Percentiles rank a stretch among this genome's conserved stretches.
Conservation (phyloP, 2,113 vertebrate species). For the Suricata suricatta region DNA sequence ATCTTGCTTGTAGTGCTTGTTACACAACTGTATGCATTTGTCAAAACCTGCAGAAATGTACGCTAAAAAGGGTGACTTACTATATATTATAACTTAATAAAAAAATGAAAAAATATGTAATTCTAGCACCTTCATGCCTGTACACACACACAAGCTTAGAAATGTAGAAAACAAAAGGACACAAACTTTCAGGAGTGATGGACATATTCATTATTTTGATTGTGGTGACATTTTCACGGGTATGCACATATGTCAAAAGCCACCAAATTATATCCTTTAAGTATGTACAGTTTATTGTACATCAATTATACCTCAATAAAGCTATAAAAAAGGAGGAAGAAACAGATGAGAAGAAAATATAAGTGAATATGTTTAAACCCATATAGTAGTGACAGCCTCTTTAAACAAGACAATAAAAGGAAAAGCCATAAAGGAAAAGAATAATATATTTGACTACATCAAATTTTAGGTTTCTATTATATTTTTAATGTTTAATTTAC, state of each 20-base stretch:
- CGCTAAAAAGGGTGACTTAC: not conserved
- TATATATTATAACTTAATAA: not conserved
- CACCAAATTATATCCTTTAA: not conserved
- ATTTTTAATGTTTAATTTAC: too few relatives aligned
- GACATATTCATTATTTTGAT: not conserved
- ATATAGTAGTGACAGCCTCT: not conserved
- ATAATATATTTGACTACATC: not conserved
- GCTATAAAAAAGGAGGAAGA: not conserved
- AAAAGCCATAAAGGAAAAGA: not conserved
- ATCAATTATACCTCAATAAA: slow-evolving; percentile 6
- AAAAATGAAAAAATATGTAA: not conserved
- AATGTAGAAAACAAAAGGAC: not conserved
- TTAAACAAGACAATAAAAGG: not conserved
- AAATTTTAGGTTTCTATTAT: slow-evolving; percentile 20
- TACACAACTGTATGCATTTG: not conserved
- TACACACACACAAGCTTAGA: not conserved
- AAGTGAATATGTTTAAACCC: slow-evolving; percentile 10
- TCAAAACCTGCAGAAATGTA: not conserved
- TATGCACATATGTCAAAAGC: not conserved
- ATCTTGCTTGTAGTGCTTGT: not conserved
- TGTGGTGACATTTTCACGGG: not conserved
- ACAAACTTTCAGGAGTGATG: not conserved
- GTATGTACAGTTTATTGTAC: not conserved
- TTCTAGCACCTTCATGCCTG: not conserved
- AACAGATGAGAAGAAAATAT: slow-evolving; percentile 16